Evolutionary conservation across 30 jellyfish, hydroid and myxozoan species (phyloP).

Genomic region (Cassiopea andromeda): DNA sequence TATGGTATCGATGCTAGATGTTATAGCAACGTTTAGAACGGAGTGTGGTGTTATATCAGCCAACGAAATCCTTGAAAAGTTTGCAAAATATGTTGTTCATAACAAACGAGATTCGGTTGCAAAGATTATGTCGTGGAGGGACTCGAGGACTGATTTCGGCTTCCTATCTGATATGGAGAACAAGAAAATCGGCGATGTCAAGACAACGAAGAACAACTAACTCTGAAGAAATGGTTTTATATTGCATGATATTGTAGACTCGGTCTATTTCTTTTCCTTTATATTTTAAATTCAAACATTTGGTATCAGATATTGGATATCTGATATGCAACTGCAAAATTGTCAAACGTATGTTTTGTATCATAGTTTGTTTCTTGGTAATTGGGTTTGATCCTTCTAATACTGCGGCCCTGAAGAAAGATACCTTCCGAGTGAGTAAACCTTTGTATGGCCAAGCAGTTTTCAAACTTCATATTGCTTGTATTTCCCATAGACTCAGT

Average conservation of each 20-base stretch:
- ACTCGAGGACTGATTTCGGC: constrained; percentile 39
- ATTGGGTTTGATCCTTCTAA: no score
- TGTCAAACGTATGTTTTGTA: no score
- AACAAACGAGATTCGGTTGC: constrained; percentile 45
- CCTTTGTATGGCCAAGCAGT: no score
- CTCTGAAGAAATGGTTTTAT: background rate
- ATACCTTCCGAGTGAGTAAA: no score
- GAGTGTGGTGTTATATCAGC: constrained; percentile 68
- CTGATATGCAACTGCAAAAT: no score
- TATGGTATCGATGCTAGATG: background rate
- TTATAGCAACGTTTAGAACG: constrained; percentile 41
- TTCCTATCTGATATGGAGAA: background rate
- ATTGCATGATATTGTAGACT: background rate
- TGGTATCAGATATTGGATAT: no score
- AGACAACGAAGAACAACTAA: background rate
- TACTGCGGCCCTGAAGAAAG: no score
- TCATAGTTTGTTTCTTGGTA: no score
- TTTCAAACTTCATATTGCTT: no score
- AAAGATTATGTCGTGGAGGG: constrained; percentile 63
- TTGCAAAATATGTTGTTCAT: constrained; percentile 33
- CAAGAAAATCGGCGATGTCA: background rate
- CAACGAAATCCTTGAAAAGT: constrained; percentile 30
- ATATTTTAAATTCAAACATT: no score
- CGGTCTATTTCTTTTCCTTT: background rate
- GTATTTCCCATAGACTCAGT: no score